phyloP scores from a whole-genome alignment of 2,113 vertebrate genomes.

The Rhynchopsitta pachyrhyncha region DNA sequence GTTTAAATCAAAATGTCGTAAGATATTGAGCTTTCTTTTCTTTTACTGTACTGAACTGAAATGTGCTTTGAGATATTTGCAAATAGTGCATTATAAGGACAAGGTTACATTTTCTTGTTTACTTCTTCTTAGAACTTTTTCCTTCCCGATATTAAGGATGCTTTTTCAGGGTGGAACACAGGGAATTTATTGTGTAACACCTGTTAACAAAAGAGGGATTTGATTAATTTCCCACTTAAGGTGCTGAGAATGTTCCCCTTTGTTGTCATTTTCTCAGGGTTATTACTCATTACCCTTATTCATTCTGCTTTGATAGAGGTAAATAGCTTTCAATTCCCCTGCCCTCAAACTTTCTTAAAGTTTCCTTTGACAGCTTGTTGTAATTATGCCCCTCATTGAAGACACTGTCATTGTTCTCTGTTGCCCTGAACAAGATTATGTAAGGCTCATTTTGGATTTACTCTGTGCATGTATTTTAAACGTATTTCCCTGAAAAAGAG shows the following conservation, averaged over 20 bases:
- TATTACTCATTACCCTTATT: slow-evolving; percentile 70
- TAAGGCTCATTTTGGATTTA: slow-evolving; percentile 57
- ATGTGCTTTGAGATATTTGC: neutral
- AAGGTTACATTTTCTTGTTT: slow-evolving; percentile 22
- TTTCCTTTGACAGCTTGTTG: slow-evolving; percentile 68
- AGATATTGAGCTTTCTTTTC: neutral
- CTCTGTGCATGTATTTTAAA: neutral
- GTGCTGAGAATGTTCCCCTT: slow-evolving; percentile 57
- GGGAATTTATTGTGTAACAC: slow-evolving; percentile 67
- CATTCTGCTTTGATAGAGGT: slow-evolving; percentile 69
- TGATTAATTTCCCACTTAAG: slow-evolving; percentile 65
- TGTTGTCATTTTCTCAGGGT: slow-evolving; percentile 69
- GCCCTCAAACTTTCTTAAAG: slow-evolving; percentile 59
- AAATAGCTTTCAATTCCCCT: slow-evolving; percentile 69
- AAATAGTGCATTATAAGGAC: neutral
- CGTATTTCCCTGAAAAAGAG: slow-evolving; percentile 25
- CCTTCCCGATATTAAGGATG: slow-evolving; percentile 12
- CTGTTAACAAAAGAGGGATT: slow-evolving; percentile 61
- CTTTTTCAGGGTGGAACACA: slow-evolving; percentile 35
- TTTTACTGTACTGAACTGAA: neutral
- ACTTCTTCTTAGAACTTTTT: slow-evolving; percentile 4
- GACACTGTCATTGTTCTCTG: slow-evolving; percentile 64
- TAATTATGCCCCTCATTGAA: slow-evolving; percentile 65
- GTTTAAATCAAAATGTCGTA: neutral
- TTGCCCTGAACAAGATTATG: slow-evolving; percentile 64